Base-by-base conservation (phyloP, 2,113 vertebrate species). In the Megaceryle torquata region DNA sequence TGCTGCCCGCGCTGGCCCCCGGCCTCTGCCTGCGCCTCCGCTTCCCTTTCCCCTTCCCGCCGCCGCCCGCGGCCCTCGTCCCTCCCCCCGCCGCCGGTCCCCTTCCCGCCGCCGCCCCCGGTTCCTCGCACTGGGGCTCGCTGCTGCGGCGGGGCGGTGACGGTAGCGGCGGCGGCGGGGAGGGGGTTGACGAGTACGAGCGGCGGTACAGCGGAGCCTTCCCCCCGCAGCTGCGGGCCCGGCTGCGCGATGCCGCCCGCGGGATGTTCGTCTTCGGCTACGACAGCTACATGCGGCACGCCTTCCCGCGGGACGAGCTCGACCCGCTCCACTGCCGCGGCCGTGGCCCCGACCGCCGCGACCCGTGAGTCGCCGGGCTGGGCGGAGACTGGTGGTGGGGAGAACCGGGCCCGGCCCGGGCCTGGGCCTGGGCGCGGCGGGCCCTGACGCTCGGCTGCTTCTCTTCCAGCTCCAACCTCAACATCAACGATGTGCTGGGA, bases 401-500 rank as follows among this genome's bases (percentile, higher is more conserved):
- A 29, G 29, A 56, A 57, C 13, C 11, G 8, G 19, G 13, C 2
- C 19, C 25, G 39, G 39, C 39, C 39, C 13, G 39, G 11, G 19
- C 11, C 5, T 4, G 10, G 41, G 51, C 8, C 31, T 15, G 19
- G 50, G 28, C 43, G 29, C 9, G 63, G 31, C 33, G 24, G 14
- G 56, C 29, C 37, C 76, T 91, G 78, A 89, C 51, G 24, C 87
- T 69, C 59, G 60, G 77, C 22, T 76, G 14, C 44, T 86, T 87
- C 88, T 94, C 33, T 98, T 98, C 75, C 97, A 99, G 99, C 93
- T 99, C 99, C 71, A 99, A 99, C 97, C 98, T 99, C 97, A 99
- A 99, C 98, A 99, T 99, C 97, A 99, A 99, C 15, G 99, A 99
- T 48, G 99, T 99, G 22, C 97, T 99, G 86, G 99, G 99, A 35